A percentile compares a stretch with the other conserved stretches of the same genome.
Evolutionary conservation across 1,140 invertebrate genomes (phyloP).

Genomic region (Euschistus heros): DNA sequence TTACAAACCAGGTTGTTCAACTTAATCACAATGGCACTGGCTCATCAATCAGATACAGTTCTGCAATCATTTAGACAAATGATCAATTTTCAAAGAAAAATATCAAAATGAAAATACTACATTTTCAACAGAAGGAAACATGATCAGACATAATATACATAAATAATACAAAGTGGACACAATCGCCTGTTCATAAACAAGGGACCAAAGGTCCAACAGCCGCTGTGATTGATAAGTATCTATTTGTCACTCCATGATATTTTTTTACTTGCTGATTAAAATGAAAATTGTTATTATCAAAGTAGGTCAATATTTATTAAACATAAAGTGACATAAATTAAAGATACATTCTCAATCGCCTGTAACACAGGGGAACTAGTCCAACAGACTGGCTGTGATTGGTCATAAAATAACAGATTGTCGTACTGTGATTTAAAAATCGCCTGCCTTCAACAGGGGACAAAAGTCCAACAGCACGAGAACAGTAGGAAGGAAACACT

Average conservation of each 20-base stretch:
- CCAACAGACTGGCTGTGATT: slow-evolving; percentile 18
- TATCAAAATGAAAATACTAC: neutral
- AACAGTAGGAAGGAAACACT: neutral
- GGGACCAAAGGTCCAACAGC: slow-evolving; percentile 17
- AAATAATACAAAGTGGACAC: slow-evolving; percentile 6
- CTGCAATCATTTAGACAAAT: slow-evolving; percentile 12
- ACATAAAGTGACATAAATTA: neutral
- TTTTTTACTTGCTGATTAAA: neutral
- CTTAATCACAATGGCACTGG: slow-evolving; percentile 7
- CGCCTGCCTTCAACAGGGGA: slow-evolving; percentile 15
- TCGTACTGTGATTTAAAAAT: slow-evolving; percentile 16
- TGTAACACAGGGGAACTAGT: slow-evolving; percentile 14
- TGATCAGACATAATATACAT: neutral
- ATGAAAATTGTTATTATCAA: neutral
- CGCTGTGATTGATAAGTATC: slow-evolving; percentile 10
- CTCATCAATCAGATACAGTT: neutral
- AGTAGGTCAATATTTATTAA: neutral
- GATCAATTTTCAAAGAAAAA: slow-evolving; percentile 2
- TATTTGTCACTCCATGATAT: neutral
- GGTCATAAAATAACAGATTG: neutral
- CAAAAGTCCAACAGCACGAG: slow-evolving; percentile 15
- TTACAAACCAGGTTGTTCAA: slow-evolving; percentile 12
- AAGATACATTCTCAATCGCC: neutral
- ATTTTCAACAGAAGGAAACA: slow-evolving; percentile 8
- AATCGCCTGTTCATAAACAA: slow-evolving; percentile 14